Percentiles rank a stretch among this genome's conserved stretches.
phyloP scores from a whole-genome alignment of 2,797 vertebrate species.

The Vipera ursinii region DNA sequence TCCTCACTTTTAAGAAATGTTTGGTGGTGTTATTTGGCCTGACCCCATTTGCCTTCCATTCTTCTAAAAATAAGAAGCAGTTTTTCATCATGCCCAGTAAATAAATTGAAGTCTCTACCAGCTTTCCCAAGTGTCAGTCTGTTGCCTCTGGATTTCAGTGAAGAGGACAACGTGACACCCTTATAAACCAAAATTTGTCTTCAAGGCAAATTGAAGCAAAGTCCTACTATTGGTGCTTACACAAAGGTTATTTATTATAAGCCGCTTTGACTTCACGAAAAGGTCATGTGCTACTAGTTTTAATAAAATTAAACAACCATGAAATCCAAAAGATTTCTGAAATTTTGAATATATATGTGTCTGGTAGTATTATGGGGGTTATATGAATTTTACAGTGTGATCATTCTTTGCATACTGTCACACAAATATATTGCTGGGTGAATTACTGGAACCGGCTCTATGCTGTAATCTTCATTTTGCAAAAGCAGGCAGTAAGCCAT shows the following conservation, averaged over 20 bases:
- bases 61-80: background rate
- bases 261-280: background rate
- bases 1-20: background rate
- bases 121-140: background rate
- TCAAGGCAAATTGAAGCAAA: background rate
- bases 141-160: background rate
- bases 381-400: background rate
- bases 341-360: background rate
- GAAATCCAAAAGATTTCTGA: background rate
- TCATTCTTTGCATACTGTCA: background rate
- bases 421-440: background rate
- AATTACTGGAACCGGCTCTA: background rate
- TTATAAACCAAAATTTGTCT: background rate
- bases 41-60: background rate
- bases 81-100: background rate
- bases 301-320: background rate
- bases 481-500: background rate
- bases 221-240: background rate
- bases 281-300: background rate
- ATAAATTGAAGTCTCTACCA: background rate
- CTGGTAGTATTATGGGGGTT: too few relatives aligned
- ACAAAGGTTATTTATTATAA: background rate
- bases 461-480: background rate
- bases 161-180: background rate
- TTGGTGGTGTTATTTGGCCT: background rate